Percentiles rank a stretch among this genome's conserved stretches.
Evolutionary conservation across 1,140 invertebrate genomes (phyloP).

Genomic region (Zaprionus kolodkinae): DNA sequence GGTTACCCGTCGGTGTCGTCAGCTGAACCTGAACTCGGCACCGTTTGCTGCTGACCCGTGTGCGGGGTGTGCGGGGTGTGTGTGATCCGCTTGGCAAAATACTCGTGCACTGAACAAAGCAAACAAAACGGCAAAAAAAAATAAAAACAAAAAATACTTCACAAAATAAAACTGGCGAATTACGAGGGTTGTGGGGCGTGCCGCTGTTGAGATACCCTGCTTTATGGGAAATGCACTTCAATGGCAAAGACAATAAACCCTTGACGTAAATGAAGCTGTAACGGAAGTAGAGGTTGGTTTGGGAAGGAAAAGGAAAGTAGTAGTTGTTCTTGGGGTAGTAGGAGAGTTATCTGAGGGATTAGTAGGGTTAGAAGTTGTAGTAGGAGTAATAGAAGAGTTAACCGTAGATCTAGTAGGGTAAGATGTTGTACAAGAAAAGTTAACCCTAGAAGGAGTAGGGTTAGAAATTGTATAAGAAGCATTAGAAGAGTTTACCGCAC

Average conservation of each 20-base stretch:
- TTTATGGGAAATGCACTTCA: not conserved
- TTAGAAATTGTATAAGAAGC: not conserved
- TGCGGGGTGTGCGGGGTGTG: slow-evolving; percentile 14
- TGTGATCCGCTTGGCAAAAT: slow-evolving; percentile 70
- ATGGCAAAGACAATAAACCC: not conserved
- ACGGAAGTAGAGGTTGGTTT: not conserved
- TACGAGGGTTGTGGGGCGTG: not conserved
- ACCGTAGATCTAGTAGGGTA: not conserved
- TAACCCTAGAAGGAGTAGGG: no score
- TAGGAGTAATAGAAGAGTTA: not conserved
- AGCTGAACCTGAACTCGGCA: slow-evolving; percentile 71
- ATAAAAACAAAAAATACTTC: slow-evolving; percentile 33
- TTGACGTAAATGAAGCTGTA: not conserved
- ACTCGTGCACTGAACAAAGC: slow-evolving; percentile 64
- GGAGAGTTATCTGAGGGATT: not conserved
- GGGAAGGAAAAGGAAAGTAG: not conserved
- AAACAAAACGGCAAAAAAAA: slow-evolving; percentile 71
- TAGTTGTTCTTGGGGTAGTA: no score
- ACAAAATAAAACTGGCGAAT: slow-evolving; percentile 21
- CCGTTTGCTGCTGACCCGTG: slow-evolving; percentile 64
- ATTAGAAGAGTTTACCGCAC: not conserved
- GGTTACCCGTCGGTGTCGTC: slow-evolving; percentile 54
- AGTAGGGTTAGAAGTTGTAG: not conserved
- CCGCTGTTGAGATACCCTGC: slow-evolving; percentile 14
- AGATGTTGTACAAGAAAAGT: not conserved